Base-by-base conservation (phyloP, 2,888 invertebrate genomes). In the Tineola bisselliella region DNA sequence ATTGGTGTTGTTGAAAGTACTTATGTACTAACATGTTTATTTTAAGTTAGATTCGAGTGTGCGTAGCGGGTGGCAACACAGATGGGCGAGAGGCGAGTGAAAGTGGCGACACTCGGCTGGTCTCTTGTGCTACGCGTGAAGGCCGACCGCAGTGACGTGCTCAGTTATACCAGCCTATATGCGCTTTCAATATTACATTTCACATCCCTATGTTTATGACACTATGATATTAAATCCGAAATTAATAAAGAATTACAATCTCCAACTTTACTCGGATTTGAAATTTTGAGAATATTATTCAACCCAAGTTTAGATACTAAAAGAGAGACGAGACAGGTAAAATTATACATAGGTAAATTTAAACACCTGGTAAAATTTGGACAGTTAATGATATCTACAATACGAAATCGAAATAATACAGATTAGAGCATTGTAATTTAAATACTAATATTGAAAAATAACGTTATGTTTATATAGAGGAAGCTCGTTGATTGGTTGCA, bases 31-130 rank as follows among this genome's bases (percentile, higher is more conserved):
- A 48, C 15, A 13, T 48, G 18, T 48, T 48, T 48, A 18, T 48
- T 48, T 15, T 48, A 15, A 17, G 48, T 48, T 48, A 48, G 54
- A 18, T 54, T 54, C 17, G 19, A 54, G 48, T 25, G 12, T 25
- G 13, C 19, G 54, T 54, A 17, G 54, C 54, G 54, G 54, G 54
- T 54, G 54, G 54, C 54, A 54, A 58, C 58, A 58, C 56, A 56
- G 56, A 30, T 30, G 25, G 56, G 56, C 58, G 33, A 58, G 33
- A 58, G 58, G 33, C 58, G 33, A 58, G 58, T 58, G 58, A 58
- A 58, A 58, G 58, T 58, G 58, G 58, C 31, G 33, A 56, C 56
- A 58, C 31, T 54, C 54, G 33, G 33, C 33, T 10, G 25, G 19
- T 19, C 58, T 58, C 18, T 56, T 19, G 56, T 56, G 56, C 56